Evolutionary conservation across 2,797 vertebrate genomes (phyloP).

Genomic region (Pygocentrus nattereri): DNA sequence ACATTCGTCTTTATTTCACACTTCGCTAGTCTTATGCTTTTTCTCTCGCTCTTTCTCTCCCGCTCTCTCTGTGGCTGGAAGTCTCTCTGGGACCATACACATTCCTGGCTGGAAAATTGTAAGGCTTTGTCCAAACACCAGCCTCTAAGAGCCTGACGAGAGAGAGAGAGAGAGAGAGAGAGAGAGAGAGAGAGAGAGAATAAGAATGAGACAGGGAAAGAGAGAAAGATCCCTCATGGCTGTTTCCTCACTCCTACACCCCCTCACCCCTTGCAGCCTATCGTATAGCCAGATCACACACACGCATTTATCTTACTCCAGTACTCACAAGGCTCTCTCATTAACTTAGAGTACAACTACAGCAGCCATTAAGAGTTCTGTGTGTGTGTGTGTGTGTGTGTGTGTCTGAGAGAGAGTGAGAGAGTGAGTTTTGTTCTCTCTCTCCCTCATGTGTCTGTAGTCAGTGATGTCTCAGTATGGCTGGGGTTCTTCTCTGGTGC

Average conservation of each 20-base stretch:
- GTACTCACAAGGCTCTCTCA: constrained; percentile 24
- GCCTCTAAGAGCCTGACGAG: constrained; percentile 83
- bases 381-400: too few species aligned
- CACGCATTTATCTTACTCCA: constrained; percentile 37
- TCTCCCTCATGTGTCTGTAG: neutral
- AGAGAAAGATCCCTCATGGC: constrained; percentile 77
- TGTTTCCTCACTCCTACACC: constrained; percentile 68
- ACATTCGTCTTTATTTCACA: constrained; percentile 48
- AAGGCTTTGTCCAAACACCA: constrained; percentile 86
- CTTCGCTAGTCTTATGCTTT: constrained; percentile 40
- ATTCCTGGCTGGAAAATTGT: constrained; percentile 86
- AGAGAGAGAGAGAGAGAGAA: constrained; percentile 57
- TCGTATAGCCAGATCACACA: constrained; percentile 51
- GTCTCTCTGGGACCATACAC: constrained; percentile 83
- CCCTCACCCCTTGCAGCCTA: constrained; percentile 45
- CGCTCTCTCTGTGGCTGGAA: constrained; percentile 75
- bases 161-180: constrained; percentile 76
- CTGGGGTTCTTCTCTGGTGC: constrained; percentile 39
- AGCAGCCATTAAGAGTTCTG: constrained; percentile 18
- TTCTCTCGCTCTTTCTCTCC: constrained; percentile 28
- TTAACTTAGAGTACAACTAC: constrained; percentile 15
- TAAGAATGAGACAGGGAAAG: neutral
- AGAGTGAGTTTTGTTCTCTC: too few species aligned
- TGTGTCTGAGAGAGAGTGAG: too few species aligned
- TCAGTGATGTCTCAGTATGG: constrained; percentile 19